Base-by-base conservation (phyloP, 1,140 invertebrate genomes). In the Drosophila ogumai region DNA sequence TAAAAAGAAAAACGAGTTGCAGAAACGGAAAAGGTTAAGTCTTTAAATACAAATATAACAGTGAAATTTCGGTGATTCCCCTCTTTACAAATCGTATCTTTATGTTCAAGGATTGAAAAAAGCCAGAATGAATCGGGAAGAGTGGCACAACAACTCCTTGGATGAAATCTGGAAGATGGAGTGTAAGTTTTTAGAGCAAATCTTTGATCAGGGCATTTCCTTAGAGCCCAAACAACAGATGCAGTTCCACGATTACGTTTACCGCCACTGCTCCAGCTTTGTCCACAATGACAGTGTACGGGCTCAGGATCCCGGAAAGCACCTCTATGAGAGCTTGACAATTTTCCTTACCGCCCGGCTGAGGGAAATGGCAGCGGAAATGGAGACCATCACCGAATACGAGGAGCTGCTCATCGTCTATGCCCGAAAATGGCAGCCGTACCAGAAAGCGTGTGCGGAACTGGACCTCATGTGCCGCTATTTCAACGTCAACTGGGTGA, bases 401-500 rank as follows among this genome's bases (percentile, higher is more conserved):
- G 28, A 32, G 13, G 3, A 50, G 9, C 36, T 68, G 9, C 28
- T 71, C 12, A 25, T 38, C 9, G 13, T 19, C n/a, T 68, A 68
- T 31, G n/a, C 8, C 1, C 2, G 17, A 7, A 22, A 41, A 1
- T 71, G 64, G 49, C 6, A 34, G 3, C 17, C 15, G 0, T 71
- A 34, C 17, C 17, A 22, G 6, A 71, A 46, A 6, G 40, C 64
- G 6, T 47, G 67, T 19, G 34, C 28, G 15, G n/a, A 32, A 17
- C n/a, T 73, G 36, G 3, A 73, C 12, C 19, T 5, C 10, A 46
- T 15, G 3, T 61, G 47, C 15, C 9, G 12, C 1, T 61, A 61
- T 12, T 22, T 74, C 7, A 74, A 74, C n/a, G 10, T 13, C 1
- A 61, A 73, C 32, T 73, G 68, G 68, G 38, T 61, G 38, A 61